A percentile compares a stretch with the other conserved stretches of the same genome.
Conservation (phyloP, 2,888 invertebrate genomes). For the Phyllotreta striolata region DNA sequence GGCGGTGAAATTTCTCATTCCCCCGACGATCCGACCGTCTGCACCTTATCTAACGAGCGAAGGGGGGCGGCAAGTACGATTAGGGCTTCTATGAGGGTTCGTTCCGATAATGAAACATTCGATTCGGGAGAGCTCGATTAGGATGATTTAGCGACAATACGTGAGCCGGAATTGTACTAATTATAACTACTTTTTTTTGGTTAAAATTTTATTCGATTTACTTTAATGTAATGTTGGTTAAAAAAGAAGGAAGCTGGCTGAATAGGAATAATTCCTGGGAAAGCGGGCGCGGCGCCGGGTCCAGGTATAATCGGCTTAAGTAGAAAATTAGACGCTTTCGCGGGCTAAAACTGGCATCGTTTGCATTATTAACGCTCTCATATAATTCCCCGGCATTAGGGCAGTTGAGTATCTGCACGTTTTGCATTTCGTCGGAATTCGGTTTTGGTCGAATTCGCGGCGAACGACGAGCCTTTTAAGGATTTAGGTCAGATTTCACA, state of each 20-base stretch:
- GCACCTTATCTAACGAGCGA: constrained; percentile 22
- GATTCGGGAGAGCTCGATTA: neutral
- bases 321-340: constrained; percentile 28
- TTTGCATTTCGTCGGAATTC: constrained; percentile 27
- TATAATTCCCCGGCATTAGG: constrained; percentile 26
- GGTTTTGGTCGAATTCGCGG: constrained; percentile 30
- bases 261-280: constrained; percentile 13
- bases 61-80: constrained; percentile 7
- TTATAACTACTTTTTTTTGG: too few relatives aligned
- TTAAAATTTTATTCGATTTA: too few relatives aligned
- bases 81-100: constrained; percentile 6
- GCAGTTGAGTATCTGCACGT: constrained; percentile 19
- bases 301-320: constrained; percentile 28
- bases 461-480: constrained; percentile 31
- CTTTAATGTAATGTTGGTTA: neutral
- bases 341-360: constrained; percentile 20
- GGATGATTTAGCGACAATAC: too few relatives aligned
- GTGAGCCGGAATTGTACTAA: too few relatives aligned
- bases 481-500: constrained; percentile 32
- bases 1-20: constrained; percentile 24
- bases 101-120: constrained; percentile 5
- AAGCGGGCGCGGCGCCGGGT: constrained; percentile 6
- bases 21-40: constrained; percentile 14
- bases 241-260: constrained; percentile 13
- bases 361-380: constrained; percentile 27